Base-by-base conservation (phyloP, 2,113 vertebrate species). In the Bambusicola thoracicus region DNA sequence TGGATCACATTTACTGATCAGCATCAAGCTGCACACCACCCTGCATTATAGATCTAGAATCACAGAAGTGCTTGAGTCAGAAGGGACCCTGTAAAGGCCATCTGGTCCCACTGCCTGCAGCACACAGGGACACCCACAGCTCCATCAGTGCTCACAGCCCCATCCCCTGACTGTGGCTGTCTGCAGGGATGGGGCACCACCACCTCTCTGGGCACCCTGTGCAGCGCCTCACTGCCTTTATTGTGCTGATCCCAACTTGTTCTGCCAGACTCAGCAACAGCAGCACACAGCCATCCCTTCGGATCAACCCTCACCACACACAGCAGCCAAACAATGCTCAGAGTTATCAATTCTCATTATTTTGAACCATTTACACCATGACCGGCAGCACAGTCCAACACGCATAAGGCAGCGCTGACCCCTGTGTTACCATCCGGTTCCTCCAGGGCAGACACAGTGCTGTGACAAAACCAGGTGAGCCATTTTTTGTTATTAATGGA, bases 391-490 rank as follows among this genome's bases (percentile, higher is more conserved):
- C 3, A 5, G 61, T 68, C 87, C 85, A 36, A 75, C 82, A 27
- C 2, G 59, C 66, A 3, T 0, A 56, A 53, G 41, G 3, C 65
- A 53, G 73, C 20, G 2, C 8, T 5, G 49, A 27, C n/a, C 58
- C 73, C 81, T 49, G 66, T 4, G 2, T 68, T 18, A 38, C 5
- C 38, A 72, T 1, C 62, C 55, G 38, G 30, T 8, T 69, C 69
- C 46, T 76, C 36, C 74, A 81, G 79, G 40, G 69, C 53, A 18
- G 5, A 7, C 0, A 0, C 0, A 1, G 53, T 77, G 8, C 32
- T 19, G 13, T 0, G 29, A 78, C 87, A 61, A 61, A 67, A 36
- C 32, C 1, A 0, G 55, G 51, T 0, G 2, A 36, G 58, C 59
- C 40, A 6, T 11, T 62, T 16, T 48, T 63, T 25, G 85, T 62